phyloP scores from a whole-genome alignment of 1,140 invertebrate genomes.

The Ceratosolen fusciceps region DNA sequence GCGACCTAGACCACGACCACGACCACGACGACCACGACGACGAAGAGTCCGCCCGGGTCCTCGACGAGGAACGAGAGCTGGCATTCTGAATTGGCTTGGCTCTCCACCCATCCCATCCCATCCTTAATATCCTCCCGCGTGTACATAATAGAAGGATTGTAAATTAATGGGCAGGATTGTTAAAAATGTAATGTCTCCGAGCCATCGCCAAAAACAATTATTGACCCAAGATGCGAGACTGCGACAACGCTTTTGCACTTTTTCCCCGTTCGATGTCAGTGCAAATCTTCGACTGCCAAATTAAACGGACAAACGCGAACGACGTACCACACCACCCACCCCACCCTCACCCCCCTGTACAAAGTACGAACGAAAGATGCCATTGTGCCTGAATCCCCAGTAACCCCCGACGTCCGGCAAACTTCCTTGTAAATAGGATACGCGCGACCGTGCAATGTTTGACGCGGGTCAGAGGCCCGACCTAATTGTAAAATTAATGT shows the following conservation, averaged over 20 bases:
- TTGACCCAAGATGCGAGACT: slow-evolving; percentile 17
- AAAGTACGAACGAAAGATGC: slow-evolving; percentile 58
- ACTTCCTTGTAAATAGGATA: slow-evolving; percentile 46
- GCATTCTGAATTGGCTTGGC: not conserved
- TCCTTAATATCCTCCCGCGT: not conserved
- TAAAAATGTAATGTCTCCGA: not conserved
- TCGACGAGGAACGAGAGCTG: not conserved
- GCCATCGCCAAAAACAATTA: not conserved
- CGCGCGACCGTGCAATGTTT: slow-evolving; percentile 46
- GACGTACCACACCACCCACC: too few relatives aligned
- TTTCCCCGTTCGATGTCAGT: slow-evolving; percentile 54
- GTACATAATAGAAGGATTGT: slow-evolving; percentile 2
- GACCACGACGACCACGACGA: too few relatives aligned
- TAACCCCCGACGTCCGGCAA: slow-evolving; percentile 35
- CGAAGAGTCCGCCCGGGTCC: too few relatives aligned
- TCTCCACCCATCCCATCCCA: not conserved
- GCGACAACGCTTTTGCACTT: slow-evolving; percentile 23
- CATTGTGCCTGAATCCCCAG: slow-evolving; percentile 54
- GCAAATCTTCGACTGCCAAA: slow-evolving; percentile 61
- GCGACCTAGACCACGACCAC: too few relatives aligned
- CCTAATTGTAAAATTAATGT: slow-evolving; percentile 20
- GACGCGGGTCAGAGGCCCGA: not conserved
- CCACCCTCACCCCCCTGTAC: too few relatives aligned
- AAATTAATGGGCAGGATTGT: not conserved
- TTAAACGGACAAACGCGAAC: slow-evolving; percentile 47